phyloP scores from a whole-genome alignment of 2,797 vertebrate genomes.

The Gallirallus australis region DNA sequence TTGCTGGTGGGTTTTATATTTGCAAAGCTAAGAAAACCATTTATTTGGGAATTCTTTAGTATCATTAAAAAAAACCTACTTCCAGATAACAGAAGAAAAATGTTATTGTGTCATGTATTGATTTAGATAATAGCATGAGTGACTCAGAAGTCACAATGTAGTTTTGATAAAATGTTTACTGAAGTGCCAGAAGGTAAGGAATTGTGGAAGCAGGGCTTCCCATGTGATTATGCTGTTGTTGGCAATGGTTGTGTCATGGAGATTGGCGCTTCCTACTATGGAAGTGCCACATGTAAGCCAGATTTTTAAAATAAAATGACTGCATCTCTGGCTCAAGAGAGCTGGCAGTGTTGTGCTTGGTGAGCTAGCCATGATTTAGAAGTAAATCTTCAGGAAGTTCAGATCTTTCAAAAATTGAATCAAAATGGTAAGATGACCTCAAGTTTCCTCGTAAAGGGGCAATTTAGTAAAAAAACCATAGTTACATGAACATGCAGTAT shows the following conservation, averaged over 20 bases:
- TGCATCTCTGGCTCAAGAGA: background rate
- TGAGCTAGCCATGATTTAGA: background rate
- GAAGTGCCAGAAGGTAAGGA: background rate
- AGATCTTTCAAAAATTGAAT: background rate
- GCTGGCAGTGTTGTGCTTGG: background rate
- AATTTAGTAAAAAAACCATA: background rate
- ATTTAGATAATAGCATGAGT: background rate
- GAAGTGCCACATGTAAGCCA: background rate
- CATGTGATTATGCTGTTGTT: background rate
- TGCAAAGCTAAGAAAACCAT: background rate
- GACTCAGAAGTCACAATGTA: background rate
- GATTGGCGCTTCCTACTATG: background rate
- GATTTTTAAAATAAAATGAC: background rate
- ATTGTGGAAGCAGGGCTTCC: background rate
- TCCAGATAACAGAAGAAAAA: background rate
- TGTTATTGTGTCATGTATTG: background rate
- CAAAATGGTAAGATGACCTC: background rate
- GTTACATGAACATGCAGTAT: background rate
- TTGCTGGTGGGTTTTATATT: background rate
- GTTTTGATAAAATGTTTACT: background rate
- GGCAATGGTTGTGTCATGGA: background rate
- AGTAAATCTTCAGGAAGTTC: background rate
- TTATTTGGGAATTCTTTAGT: background rate
- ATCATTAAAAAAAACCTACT: background rate
- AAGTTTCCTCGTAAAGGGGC: background rate